Percentiles rank a stretch among this genome's conserved stretches.
These are phyloP conservation scores for Halisarca cf. caerulea DNA, from an alignment of 37 sponge, comb jelly and placozoan species.

Conservation along the genomic window DNA sequence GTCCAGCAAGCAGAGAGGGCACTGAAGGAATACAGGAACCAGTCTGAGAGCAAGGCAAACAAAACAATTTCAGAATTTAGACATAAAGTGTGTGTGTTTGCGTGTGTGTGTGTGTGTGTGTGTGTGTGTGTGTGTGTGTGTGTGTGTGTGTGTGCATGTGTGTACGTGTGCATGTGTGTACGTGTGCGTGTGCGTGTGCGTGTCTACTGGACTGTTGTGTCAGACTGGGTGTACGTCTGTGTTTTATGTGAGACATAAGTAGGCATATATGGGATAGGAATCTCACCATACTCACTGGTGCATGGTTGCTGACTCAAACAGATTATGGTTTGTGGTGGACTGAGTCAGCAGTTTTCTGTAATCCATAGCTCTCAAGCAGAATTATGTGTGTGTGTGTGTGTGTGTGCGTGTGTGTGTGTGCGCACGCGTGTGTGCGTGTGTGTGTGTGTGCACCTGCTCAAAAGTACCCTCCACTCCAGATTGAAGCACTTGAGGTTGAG, in stretches of 20 bases:
- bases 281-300: no score
- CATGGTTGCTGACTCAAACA: no score
- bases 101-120: neutral
- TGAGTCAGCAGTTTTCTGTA: no score
- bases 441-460: neutral
- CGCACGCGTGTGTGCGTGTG: neutral
- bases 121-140: neutral
- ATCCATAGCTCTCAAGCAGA: no score
- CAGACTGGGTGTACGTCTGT: no score
- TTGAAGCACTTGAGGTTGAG: conserved; percentile 3
- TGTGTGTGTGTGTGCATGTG: neutral
- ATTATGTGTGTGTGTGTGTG: no score
- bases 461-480: neutral
- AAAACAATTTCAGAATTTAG: neutral
- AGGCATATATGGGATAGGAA: no score
- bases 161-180: neutral
- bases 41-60: neutral
- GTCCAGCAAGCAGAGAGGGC: conserved; percentile 12
- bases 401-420: no score
- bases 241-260: no score
- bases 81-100: neutral
- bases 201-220: no score
- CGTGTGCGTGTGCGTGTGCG: neutral
- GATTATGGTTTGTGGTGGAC: no score
- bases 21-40: neutral